Base-by-base conservation (phyloP, 2,888 invertebrate genomes). In the Eristalinus sepulchralis region DNA sequence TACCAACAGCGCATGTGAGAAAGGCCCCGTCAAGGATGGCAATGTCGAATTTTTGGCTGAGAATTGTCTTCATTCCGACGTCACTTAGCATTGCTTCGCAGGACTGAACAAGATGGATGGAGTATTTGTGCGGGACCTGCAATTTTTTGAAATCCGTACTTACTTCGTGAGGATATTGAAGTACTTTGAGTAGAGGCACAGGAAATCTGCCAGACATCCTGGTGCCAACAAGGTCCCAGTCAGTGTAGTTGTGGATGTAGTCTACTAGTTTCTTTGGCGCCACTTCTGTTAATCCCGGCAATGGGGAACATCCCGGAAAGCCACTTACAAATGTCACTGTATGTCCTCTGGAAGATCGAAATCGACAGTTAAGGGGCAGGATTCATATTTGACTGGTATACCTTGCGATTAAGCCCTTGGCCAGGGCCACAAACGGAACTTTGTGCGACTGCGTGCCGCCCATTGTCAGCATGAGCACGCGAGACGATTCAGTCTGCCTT, bases 381-480 rank as follows among this genome's bases (percentile, higher is more conserved):
- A n/a, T n/a, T n/a, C n/a, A n/a, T n/a, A n/a, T n/a, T n/a, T 59
- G n/a, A 13, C 1, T n/a, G 68, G 78, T 88, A 88, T 88, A 94
- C 94, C 94, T 93, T 71, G 94, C 93, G 82, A 95, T 95, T 60
- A 96, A 93, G 34, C 96, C 96, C 89, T 94, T 94, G 1, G 96
- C 95, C 59, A 96, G 93, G 89, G 96, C 96, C 94, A 95, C 95
- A 91, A 96, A 96, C 0, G 96, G 96, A 91, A 96, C 96, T 92
- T 96, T 96, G 91, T 96, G 96, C 73, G 96, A 96, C 92, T 96
- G 96, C 85, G 96, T 96, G 87, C 96, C 96, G 6, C 96, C 96
- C 95, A 96, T 95, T 9, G 96, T 96, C 77, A 95, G 94, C 94
- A 91, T 90, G 88, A 90, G 86, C 79, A 89, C 90, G 86, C 89